Percentiles rank a stretch among this genome's conserved stretches.
phyloP scores from a whole-genome alignment of 1,140 invertebrate genomes.

The Aphelenchoides besseyi region DNA sequence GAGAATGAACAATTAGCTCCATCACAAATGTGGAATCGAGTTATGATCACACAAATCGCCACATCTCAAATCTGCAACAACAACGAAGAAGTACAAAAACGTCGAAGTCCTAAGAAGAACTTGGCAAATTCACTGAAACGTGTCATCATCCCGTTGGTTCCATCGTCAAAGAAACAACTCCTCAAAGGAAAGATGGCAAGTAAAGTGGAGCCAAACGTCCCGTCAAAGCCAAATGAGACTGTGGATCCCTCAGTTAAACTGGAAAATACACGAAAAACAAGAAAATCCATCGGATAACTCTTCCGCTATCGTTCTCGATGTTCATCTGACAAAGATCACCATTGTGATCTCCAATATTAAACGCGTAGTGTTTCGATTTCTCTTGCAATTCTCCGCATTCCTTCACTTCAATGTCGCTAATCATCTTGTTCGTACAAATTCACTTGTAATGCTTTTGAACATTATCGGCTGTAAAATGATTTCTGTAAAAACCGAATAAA shows the following conservation, averaged over 20 bases:
- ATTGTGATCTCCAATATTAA: neutral
- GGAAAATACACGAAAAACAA: too few species aligned
- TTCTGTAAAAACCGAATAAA: too few species aligned
- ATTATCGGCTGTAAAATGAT: too few species aligned
- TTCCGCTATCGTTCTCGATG: neutral
- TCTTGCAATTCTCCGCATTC: neutral
- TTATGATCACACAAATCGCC: constrained; percentile 8
- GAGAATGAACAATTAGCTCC: constrained; percentile 3
- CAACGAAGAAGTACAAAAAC: neutral
- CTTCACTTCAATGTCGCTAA: too few species aligned
- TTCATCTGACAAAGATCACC: neutral
- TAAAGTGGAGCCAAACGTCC: neutral
- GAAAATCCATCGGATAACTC: neutral
- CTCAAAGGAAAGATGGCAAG: neutral
- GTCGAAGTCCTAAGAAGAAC: neutral
- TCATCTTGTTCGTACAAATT: too few species aligned
- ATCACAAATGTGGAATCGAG: neutral
- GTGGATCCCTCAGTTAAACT: too few species aligned
- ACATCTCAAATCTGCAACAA: neutral
- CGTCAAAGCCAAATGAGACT: neutral
- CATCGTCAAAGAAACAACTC: neutral
- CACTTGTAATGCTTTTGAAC: too few species aligned
- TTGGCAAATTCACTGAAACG: neutral
- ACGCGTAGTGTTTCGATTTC: neutral
- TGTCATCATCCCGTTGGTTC: too few species aligned